A percentile compares a stretch with the other conserved stretches of the same genome.
Conservation (phyloP, 2,113 vertebrate species). For the Boulengerochromis microlepis region DNA sequence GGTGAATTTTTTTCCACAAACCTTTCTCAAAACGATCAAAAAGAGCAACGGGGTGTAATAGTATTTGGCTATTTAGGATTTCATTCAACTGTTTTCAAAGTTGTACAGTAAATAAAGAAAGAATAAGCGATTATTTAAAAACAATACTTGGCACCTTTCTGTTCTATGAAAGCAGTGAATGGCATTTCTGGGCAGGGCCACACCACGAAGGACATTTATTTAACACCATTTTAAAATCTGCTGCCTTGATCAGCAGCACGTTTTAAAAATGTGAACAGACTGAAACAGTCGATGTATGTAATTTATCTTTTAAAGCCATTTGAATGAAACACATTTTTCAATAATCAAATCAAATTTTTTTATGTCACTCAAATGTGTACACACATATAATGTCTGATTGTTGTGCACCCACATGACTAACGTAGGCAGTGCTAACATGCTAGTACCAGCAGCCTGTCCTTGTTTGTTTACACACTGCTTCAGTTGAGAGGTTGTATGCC, state of each 20-base stretch:
- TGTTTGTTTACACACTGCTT: not conserved
- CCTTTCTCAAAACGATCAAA: not conserved
- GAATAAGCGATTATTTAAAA: not conserved
- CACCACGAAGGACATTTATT: not conserved
- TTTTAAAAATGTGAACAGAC: not conserved
- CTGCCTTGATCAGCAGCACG: not conserved
- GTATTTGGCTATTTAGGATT: not conserved
- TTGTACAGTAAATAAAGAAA: not conserved
- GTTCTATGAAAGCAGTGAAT: not conserved
- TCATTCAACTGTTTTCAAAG: not conserved
- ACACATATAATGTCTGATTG: not conserved
- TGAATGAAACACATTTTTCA: not conserved
- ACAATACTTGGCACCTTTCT: not conserved
- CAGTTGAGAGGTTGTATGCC: not conserved
- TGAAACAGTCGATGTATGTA: not conserved
- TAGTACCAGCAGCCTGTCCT: not conserved
- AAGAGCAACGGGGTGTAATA: not conserved
- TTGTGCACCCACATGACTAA: not conserved
- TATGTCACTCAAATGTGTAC: not conserved
- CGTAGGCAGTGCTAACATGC: not conserved
- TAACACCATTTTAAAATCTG: not conserved
- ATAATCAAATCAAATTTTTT: not conserved
- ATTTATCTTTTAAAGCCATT: not conserved
- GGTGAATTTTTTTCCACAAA: not conserved
- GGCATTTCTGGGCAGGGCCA: not conserved